Percentiles rank a stretch among this genome's conserved stretches.
These are phyloP conservation scores for Drosophila pachea DNA, from an alignment of 1,140 invertebrate genomes.

Conservation along the genomic window DNA sequence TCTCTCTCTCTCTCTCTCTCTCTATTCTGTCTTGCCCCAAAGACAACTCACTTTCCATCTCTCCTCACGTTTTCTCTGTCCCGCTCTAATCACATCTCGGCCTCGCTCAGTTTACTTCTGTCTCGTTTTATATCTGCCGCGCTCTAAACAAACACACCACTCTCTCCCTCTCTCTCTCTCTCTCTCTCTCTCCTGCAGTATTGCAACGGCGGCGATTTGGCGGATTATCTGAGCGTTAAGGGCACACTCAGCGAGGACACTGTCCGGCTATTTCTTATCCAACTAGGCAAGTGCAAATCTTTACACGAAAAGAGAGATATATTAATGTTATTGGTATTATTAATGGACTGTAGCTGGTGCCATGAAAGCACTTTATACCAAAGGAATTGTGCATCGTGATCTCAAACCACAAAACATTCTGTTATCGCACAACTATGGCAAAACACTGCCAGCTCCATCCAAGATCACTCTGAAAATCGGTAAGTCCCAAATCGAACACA, in stretches of 20 bases:
- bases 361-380: slow-evolving; percentile 96
- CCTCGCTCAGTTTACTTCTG: too few relatives aligned
- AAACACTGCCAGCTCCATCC: slow-evolving; percentile 90
- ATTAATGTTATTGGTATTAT: background rate
- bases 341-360: slow-evolving; percentile 87
- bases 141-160: too few relatives aligned
- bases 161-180: background rate
- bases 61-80: too few relatives aligned
- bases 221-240: slow-evolving; percentile 95
- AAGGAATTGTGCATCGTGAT: slow-evolving; percentile 99
- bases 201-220: slow-evolving; percentile 99
- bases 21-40: background rate
- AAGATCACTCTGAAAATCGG: slow-evolving; percentile 96
- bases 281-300: slow-evolving; percentile 86
- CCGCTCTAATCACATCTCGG: too few relatives aligned
- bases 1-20: background rate
- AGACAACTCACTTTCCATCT: too few relatives aligned
- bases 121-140: too few relatives aligned
- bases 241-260: slow-evolving; percentile 98
- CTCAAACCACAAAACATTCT: slow-evolving; percentile 99
- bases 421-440: slow-evolving; percentile 89
- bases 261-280: slow-evolving; percentile 95
- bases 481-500: slow-evolving; percentile 40
- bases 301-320: background rate
- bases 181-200: slow-evolving; percentile 83